Evolutionary conservation across 2,797 vertebrate genomes (phyloP), one percentile per base, ranked within the genome.

Genomic region (Chaunax sp.): DNA sequence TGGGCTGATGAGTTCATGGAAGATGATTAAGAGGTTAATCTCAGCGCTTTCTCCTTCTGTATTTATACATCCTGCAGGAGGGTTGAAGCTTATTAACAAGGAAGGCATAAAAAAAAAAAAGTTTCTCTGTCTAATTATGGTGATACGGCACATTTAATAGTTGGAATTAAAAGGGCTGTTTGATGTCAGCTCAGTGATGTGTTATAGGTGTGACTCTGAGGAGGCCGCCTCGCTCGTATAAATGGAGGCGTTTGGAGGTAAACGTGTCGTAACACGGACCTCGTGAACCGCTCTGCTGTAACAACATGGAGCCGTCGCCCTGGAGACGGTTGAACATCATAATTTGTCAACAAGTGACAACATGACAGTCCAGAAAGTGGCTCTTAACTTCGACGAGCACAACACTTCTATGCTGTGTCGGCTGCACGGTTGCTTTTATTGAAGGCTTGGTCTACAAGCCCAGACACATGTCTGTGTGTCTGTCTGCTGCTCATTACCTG

Each of bases 341-440:
- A 69, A 81, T 89, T 75, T 77, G 67, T 83, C 62, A 78, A 73
- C 81, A 69, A 58, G 85, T 82, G 64, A 62, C 65, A 71, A 72
- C 83, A 79, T 25, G 66, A 66, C 57, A 9, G 13, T 1, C 44
- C 63, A 38, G 41, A 74, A 54, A 64, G 67, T 13, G 50, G 46
- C 68, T 76, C 43, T 72, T 77, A 60, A 73, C 35, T 41, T 25
- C 5, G 41, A 57, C 70, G 28, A 82, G 59, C 19, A 22, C 56
- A 14, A 35, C 40, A 62, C 16, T 45, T 41, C n/a, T n/a, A n/a
- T 30, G 50, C 16, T n/a, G 40, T 43, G 58, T 77, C 55, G 71
- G 61, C 43, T 44, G 54, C 38, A 35, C 1, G 4, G 23, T 61
- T 72, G 46, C 64, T n/a, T n/a, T n/a, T 68, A 51, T 57, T 41